phyloP scores from a whole-genome alignment of 2,888 invertebrate species.

The Pyrrhia umbra region DNA sequence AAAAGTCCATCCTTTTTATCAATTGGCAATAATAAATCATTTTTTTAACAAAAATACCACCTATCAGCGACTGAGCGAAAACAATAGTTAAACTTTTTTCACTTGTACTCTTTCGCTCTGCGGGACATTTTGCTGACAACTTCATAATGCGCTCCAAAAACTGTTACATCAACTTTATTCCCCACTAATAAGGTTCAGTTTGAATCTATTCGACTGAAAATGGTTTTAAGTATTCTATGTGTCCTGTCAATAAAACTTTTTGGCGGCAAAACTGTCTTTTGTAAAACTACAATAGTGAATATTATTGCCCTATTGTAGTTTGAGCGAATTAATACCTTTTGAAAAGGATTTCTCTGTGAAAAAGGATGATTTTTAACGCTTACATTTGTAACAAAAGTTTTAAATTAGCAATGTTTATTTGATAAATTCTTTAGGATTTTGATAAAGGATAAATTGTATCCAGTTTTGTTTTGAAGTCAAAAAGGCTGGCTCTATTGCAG shows the following conservation, averaged over 20 bases:
- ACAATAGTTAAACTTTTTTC: constrained; percentile 68
- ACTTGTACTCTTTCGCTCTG: constrained; percentile 71
- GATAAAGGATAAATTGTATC: constrained; percentile 10
- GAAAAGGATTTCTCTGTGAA: constrained; percentile 66
- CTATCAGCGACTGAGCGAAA: constrained; percentile 71
- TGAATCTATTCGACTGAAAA: background rate
- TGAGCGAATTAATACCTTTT: constrained; percentile 71
- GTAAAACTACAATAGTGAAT: constrained; percentile 66
- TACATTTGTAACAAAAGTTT: constrained; percentile 62
- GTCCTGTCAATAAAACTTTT: constrained; percentile 69
- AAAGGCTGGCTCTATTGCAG: background rate
- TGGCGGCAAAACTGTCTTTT: constrained; percentile 73
- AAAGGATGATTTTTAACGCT: constrained; percentile 66
- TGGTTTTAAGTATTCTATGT: constrained; percentile 40
- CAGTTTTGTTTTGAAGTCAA: background rate
- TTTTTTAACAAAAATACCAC: constrained; percentile 66
- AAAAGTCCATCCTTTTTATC: constrained; percentile 47
- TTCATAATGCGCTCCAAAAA: background rate
- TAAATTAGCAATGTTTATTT: constrained; percentile 61
- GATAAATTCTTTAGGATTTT: constrained; percentile 52
- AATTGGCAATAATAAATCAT: constrained; percentile 73
- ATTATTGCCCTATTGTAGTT: constrained; percentile 69
- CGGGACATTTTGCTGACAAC: constrained; percentile 55
- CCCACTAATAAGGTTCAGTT: background rate
- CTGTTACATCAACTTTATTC: background rate